phyloP scores from a whole-genome alignment of 2,888 invertebrate species.

The Globia sparganii region DNA sequence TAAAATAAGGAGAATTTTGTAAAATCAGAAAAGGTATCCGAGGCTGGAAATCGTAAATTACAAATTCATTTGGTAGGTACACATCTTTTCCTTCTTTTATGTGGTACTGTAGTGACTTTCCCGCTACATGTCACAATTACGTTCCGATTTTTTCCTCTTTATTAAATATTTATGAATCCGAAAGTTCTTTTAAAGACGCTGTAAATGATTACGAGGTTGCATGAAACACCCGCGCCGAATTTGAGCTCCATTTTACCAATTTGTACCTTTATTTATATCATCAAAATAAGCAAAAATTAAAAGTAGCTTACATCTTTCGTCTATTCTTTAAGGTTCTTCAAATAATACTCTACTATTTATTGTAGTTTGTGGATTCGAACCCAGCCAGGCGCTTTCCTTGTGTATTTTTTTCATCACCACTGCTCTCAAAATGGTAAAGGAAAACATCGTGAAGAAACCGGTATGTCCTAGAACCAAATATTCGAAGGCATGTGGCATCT shows the following conservation, averaged over 20 bases:
- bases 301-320: not conserved
- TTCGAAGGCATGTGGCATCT: not conserved
- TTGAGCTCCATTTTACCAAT: not conserved
- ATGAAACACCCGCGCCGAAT: not conserved
- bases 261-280: not conserved
- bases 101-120: not conserved
- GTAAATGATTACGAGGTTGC: not conserved
- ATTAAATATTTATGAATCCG: not conserved
- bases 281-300: not conserved
- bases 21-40: conserved; percentile 8
- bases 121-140: not conserved
- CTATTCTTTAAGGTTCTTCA: not conserved
- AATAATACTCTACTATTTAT: not conserved
- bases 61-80: conserved; percentile 24
- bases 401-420: not conserved
- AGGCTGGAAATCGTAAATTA: conserved; percentile 34
- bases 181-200: not conserved
- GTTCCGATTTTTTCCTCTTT: not conserved
- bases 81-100: conserved; percentile 1
- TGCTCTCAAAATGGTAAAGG: not conserved
- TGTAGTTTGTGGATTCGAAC: not conserved
- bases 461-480: not conserved
- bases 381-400: not conserved
- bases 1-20: conserved; percentile 28
- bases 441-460: not conserved